Evolutionary conservation across 2,888 invertebrate genomes (phyloP), one percentile per base, ranked within the genome.

Genomic region (Cylloceria caligata): DNA sequence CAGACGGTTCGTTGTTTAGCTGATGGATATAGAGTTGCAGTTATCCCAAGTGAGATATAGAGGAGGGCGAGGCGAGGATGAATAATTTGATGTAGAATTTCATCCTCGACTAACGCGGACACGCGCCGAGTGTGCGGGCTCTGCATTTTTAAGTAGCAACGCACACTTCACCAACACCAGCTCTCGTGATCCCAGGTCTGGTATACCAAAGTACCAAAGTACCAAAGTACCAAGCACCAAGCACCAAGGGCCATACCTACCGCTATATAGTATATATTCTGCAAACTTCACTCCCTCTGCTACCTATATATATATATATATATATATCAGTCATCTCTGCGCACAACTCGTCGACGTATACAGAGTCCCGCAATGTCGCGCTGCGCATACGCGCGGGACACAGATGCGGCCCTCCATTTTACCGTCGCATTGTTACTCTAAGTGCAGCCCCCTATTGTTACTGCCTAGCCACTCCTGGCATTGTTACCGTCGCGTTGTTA

Each of bases 361-460:
- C n/a, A 13, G n/a, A 27, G 67, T 34, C 52, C 57, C 55, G 69
- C 69, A 57, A 57, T 57, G 57, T 71, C 69, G 57, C 55, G 45
- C 27, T 21, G 60, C 72, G 60, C 34, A 60, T 69, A 69, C 69
- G 55, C 42, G 80, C 85, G 85, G 85, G 85, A 88, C 86, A 89
- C 89, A 90, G 89, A 89, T 89, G 89, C 87, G 87, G 86, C 88
- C 89, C 91, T 91, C 91, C 91, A 91, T 91, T 92, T 92, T 92
- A 88, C 87, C 87, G 88, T 88, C 87, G 90, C 89, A 92, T 92
- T 92, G 92, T 92, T 91, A 91, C 89, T 89, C 86, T 89, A 89
- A 92, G 92, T 92, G 91, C 91, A 90, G 89, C 87, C 88, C 80
- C 80, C 81, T 78, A 83, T 83, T 81, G 83, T 84, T 84, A 75